Percentiles rank a stretch among this genome's conserved stretches.
Evolutionary conservation across 2,888 invertebrate genomes (phyloP).

Genomic region (Stratiomys singularior): DNA sequence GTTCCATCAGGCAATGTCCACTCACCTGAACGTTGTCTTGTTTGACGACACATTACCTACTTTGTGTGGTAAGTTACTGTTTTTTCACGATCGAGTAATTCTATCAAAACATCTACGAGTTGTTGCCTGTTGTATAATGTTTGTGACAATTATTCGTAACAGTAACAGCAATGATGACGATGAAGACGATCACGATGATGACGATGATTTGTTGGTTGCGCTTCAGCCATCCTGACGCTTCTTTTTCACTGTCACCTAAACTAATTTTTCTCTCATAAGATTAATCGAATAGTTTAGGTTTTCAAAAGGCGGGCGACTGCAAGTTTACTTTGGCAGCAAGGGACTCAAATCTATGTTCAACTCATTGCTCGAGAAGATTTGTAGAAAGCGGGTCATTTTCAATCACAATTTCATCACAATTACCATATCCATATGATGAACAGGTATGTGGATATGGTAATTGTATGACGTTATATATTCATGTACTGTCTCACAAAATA

Average conservation of each 20-base stretch:
- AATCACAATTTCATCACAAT: no score
- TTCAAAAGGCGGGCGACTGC: neutral
- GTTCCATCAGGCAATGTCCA: constrained; percentile 45
- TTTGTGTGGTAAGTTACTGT: constrained; percentile 6
- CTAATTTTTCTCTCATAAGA: neutral
- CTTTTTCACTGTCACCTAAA: constrained; percentile 6
- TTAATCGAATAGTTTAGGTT: neutral
- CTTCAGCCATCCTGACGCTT: constrained; percentile 17
- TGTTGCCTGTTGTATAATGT: constrained; percentile 1
- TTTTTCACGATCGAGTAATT: constrained; percentile 30
- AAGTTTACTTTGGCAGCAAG: neutral
- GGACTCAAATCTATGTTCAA: neutral
- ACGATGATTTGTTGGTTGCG: constrained; percentile 39
- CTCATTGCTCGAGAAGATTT: constrained; percentile 3
- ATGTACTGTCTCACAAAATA: no score
- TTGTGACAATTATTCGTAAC: constrained; percentile 23
- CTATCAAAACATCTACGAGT: constrained; percentile 28
- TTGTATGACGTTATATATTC: no score
- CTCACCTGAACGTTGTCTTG: constrained; percentile 41
- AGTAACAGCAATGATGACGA: neutral
- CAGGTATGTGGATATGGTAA: no score
- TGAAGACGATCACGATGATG: neutral
- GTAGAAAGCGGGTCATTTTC: constrained; percentile 24
- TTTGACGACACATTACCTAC: neutral
- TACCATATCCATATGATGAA: no score